phyloP scores from a whole-genome alignment of 1,140 invertebrate species.

The Panagrolaimus sp. region DNA sequence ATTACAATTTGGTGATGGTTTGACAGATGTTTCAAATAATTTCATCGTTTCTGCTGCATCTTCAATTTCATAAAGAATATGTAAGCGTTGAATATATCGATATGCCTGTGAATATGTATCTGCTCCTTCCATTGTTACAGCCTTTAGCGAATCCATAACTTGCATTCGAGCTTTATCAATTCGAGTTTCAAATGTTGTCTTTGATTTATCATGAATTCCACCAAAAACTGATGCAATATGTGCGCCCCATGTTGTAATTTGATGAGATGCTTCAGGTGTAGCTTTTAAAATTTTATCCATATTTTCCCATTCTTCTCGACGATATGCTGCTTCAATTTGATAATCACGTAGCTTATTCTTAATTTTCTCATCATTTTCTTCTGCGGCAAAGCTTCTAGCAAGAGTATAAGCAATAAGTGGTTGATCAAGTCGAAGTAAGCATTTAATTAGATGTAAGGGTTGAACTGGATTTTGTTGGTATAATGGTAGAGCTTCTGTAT shows the following conservation, averaged over 20 bases:
- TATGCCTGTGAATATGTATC: constrained; percentile 1
- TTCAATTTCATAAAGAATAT: constrained; percentile 2
- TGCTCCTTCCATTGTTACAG: not conserved
- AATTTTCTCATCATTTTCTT: not conserved
- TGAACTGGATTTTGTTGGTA: not conserved
- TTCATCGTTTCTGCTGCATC: not conserved
- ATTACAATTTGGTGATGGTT: not conserved
- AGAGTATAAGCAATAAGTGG: not conserved
- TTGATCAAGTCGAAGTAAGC: constrained; percentile 3
- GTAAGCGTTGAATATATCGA: not conserved
- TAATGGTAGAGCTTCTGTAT: not conserved
- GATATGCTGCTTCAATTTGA: constrained; percentile 4
- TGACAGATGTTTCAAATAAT: not conserved
- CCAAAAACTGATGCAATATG: not conserved
- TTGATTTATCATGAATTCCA: not conserved
- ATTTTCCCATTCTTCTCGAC: not conserved
- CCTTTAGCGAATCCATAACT: no score
- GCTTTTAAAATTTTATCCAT: not conserved
- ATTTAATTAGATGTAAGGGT: not conserved
- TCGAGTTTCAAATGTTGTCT: no score
- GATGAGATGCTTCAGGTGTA: not conserved
- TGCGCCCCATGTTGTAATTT: not conserved
- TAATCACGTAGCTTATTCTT: not conserved
- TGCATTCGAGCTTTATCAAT: no score
- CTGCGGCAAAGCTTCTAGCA: not conserved